phyloP scores from a whole-genome alignment of 37 sponge, comb jelly and placozoan species.

The Ianthella basta region DNA sequence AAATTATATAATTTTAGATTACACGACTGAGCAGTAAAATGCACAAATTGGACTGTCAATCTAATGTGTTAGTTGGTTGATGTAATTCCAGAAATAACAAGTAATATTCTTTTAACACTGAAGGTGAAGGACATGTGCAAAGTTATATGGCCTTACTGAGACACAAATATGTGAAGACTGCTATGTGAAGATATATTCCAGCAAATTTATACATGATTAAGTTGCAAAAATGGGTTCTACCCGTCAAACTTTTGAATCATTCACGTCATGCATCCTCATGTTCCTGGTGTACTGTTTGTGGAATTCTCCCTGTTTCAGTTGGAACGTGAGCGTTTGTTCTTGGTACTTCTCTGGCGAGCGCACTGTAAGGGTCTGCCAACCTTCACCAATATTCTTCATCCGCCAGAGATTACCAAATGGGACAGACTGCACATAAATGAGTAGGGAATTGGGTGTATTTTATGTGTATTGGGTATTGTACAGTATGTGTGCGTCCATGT shows the following conservation, averaged over 20 bases:
- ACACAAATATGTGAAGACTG: background rate
- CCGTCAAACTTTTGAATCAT: background rate
- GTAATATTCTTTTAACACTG: no score
- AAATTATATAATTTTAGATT: no score
- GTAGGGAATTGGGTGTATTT: background rate
- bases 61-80: no score
- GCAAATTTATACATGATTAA: background rate
- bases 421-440: conserved; percentile 34
- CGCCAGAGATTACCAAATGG: conserved; percentile 77
- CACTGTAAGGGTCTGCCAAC: conserved; percentile 40
- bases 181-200: background rate
- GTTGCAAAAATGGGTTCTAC: background rate
- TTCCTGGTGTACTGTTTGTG: conserved; percentile 9
- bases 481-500: conserved; percentile 26
- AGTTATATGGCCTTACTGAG: no score
- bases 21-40: no score
- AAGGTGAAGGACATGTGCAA: no score
- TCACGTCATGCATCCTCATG: background rate
- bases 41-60: no score
- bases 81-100: no score
- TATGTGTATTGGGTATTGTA: background rate
- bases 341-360: conserved; percentile 1
- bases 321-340: conserved; percentile 10
- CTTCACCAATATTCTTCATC: conserved; percentile 57
- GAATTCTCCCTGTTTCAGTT: conserved; percentile 21